Evolutionary conservation across 2,113 vertebrate genomes (phyloP).

Genomic region (Lampris megalopsis): DNA sequence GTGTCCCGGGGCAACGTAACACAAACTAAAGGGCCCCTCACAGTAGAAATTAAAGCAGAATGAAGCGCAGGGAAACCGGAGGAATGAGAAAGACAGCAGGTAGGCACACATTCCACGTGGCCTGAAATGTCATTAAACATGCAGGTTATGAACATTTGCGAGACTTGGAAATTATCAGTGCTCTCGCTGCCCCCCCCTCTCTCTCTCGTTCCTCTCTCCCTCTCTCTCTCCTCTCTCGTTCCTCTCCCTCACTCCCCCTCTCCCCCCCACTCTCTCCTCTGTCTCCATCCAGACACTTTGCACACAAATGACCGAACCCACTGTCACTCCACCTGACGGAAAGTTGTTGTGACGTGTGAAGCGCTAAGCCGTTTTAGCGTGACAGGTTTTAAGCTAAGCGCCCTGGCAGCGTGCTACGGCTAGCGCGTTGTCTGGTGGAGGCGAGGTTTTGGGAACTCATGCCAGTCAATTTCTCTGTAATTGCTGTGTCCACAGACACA

Average conservation of each 20-base stretch:
- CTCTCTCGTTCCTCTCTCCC: constrained; percentile 19
- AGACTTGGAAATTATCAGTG: background rate
- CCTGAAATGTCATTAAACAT: constrained; percentile 3
- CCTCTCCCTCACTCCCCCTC: too few relatives aligned
- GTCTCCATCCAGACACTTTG: too few relatives aligned
- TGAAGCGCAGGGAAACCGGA: too few relatives aligned
- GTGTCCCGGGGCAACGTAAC: too few relatives aligned
- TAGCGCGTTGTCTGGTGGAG: constrained; percentile 15
- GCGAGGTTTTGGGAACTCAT: background rate
- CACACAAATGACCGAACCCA: constrained; percentile 10
- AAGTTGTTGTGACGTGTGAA: constrained; percentile 58
- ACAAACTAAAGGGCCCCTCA: too few relatives aligned
- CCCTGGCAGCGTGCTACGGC: constrained; percentile 23
- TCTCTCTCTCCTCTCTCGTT: too few relatives aligned
- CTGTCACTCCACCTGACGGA: constrained; percentile 19
- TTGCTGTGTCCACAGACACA: constrained; percentile 20
- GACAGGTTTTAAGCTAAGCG: constrained; percentile 51
- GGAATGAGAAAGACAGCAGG: too few relatives aligned
- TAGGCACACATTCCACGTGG: too few relatives aligned
- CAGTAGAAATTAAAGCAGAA: too few relatives aligned
- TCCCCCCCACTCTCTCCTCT: too few relatives aligned
- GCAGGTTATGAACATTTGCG: background rate
- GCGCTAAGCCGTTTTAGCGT: constrained; percentile 59
- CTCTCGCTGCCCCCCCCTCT: constrained; percentile 8
- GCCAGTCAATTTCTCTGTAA: constrained; percentile 5